Evolutionary conservation across 2,888 invertebrate genomes (phyloP), one percentile per base, ranked within the genome.

Genomic region (Drosophila fungiperda): DNA sequence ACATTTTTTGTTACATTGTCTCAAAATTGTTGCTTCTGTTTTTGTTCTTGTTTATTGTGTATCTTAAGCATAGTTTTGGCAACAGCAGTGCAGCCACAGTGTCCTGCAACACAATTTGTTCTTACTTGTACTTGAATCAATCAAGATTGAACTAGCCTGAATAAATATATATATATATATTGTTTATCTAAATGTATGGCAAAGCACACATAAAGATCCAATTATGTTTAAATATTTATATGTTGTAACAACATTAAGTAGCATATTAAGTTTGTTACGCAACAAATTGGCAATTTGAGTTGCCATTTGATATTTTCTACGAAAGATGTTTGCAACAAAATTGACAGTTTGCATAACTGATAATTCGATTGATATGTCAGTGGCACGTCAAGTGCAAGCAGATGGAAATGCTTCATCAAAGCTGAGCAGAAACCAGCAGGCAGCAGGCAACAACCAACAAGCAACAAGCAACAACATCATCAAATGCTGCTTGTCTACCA

Each of bases 281-380:
- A 60, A 45, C 54, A 68, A 73, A 73, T 73, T 78, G 74, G 74
- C 78, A 74, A 80, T 75, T 82, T 78, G 1, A 20, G 80, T 78
- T 80, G 63, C 69, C 68, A 80, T 86, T 82, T 80, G 75, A 32
- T 40, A 73, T 70, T 73, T 38, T 77, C 80, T 86, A 59, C 32
- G 57, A 66, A 62, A 62, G 62, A 83, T 62, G 57, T 57, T 59
- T 57, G 74, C 62, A 71, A 45, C 67, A 70, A 50, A 80, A 73
- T 65, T 75, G 65, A 61, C 60, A 76, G 82, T 72, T 81, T 84
- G 62, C 87, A 79, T 82, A 84, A 74, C 87, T 79, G 73, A 73
- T 84, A 83, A 87, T 82, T 87, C 79, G 76, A 84, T 83, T 87
- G 80, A 72, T 73, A 65, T 61, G 69, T 57, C 49, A 26, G 15